Base-by-base conservation (phyloP, 2,113 vertebrate genomes). In the Gulo gulo region DNA sequence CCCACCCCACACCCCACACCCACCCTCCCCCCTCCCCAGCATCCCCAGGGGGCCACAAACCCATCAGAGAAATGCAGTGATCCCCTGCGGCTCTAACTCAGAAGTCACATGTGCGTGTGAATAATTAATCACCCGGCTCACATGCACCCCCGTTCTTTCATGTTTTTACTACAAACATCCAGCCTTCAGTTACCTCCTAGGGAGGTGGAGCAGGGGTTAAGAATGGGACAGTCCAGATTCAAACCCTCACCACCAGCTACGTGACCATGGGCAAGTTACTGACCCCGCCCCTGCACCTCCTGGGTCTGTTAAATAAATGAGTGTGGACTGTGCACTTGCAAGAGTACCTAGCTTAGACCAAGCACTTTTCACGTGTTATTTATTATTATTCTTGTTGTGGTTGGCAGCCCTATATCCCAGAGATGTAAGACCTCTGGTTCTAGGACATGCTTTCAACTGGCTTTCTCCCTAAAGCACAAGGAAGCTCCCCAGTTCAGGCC, bases 11-110 rank as follows among this genome's bases (percentile, higher is more conserved):
- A 42, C 39, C 39, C 39, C 39, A 42, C 39, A 42, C 39, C 39
- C 39, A 42, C 21, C 45, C 3, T 0, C 50, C 29, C 50, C 45
- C 36, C 2, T 0, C 18, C 45, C 1, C 2, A 69, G 69, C 52
- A 50, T 59, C 10, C 73, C 36, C 26, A 36, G 7, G 31, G 29
- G 29, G 8, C 57, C 78, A 52, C 69, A 65, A 80, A 85, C 39
- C 20, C 18, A 18, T 39, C 85, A n/a, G 65, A 87, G 76, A 95
- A 74, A 85, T 9, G 18, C 31, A 71, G n/a, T n/a, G 29, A 50
- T 5, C 26, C 26, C 59, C 31, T 4, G 5, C 2, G 21, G 47
- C 79, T 50, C 45, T 71, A 55, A 79, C 39, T 50, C 52, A 76
- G 57, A 93, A 76, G 76, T 29, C 65, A 85, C 55, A 21, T 0